Evolutionary conservation across 2,797 vertebrate genomes (phyloP), one percentile per base, ranked within the genome.

Genomic region (Sebastes itinus): DNA sequence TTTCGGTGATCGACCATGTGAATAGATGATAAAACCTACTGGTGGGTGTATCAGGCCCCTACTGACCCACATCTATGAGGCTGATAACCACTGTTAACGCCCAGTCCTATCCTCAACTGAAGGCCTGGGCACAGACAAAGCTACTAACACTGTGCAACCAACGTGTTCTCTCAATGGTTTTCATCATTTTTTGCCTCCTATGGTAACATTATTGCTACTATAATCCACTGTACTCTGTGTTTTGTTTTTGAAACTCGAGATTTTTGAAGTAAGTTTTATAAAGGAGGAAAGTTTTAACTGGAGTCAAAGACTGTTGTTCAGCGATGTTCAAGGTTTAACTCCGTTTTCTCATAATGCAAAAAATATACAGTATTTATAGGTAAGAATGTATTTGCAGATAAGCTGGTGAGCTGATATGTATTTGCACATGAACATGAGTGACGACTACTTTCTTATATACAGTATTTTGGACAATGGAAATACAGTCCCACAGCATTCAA

Each of bases 281-380:
- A 14, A 55, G 14, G 12, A 23, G 18, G 14, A 33, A 46, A 22
- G 42, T 67, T 72, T 75, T 35, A 69, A 65, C 20, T 52, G 5
- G 52, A 65, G 68, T 2, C 1, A 33, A 52, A 52, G 18, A 52
- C 46, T 54, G 52, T 54, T 54, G 69, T 35, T 70, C 69, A 73
- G 35, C 58, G 65, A 30, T 62, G 33, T 60, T 65, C 52, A 72
- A 73, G 22, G 69, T 64, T 69, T 54, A n/a, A 35, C 6, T 54
- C 18, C 20, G 13, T 32, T 62, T 68, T 30, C n/a, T 16, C 55
- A 85, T 32, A 9, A 84, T 75, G 70, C 66, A 80, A 80, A 82
- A 82, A 65, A 38, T 6, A 66, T 56, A 58, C 66, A 63, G 12
- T 71, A 66, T 80, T 67, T 59, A 60, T 22, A 64, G 71, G 55